Evolutionary conservation across 2,113 vertebrate genomes (phyloP).

Genomic region (Herpetotheres cachinnans): DNA sequence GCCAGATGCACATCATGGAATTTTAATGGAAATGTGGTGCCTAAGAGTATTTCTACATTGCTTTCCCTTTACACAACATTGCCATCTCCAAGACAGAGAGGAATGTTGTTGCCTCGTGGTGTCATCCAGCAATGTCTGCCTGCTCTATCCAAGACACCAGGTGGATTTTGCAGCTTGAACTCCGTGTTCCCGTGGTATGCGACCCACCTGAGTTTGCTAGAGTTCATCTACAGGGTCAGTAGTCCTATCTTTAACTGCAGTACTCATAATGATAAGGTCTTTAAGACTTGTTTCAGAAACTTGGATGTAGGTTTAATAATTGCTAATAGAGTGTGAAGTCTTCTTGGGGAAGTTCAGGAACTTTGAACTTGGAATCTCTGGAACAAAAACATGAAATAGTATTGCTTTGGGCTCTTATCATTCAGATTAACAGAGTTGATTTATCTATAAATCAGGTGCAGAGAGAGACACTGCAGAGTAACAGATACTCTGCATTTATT

Average conservation of each 20-base stretch:
- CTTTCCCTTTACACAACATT: not conserved
- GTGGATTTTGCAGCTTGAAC: not conserved
- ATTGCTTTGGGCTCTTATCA: not conserved
- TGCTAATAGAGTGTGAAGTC: not conserved
- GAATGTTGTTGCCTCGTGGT: not conserved
- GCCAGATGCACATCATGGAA: not conserved
- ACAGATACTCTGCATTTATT: not conserved
- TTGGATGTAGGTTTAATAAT: not conserved
- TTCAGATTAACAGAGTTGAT: not conserved
- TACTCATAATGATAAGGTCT: not conserved
- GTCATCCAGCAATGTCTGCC: not conserved
- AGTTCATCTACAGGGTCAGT: not conserved
- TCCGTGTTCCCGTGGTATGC: fast-evolving
- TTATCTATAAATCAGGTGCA: not conserved
- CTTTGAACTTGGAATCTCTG: not conserved
- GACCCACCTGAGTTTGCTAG: not conserved
- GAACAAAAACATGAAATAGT: not conserved
- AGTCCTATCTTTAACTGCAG: not conserved
- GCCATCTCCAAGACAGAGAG: not conserved
- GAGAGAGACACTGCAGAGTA: not conserved
- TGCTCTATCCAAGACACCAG: not conserved
- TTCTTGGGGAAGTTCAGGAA: not conserved
- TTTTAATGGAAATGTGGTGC: not conserved
- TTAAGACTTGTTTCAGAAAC: not conserved
- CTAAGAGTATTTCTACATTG: not conserved